A percentile compares a stretch with the other conserved stretches of the same genome.
Conservation (phyloP, 2,113 vertebrate species). For the Danionella cerebrum region DNA sequence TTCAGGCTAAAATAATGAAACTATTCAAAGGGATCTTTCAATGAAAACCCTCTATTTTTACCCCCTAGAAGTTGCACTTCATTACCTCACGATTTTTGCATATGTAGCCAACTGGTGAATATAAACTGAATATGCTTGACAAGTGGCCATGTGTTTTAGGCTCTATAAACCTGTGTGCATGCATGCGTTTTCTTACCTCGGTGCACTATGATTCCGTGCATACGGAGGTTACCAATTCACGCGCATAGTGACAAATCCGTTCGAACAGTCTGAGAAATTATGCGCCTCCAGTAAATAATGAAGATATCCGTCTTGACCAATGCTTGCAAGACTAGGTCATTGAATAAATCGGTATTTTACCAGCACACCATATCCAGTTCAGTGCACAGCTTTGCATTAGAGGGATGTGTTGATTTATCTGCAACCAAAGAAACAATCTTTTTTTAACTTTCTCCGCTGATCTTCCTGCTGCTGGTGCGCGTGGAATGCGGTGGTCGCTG, state of each 20-base stretch:
- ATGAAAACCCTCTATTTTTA: slow-evolving; percentile 28
- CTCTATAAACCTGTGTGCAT: slow-evolving; percentile 13
- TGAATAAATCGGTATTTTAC: slow-evolving; percentile 14
- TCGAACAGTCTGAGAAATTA: slow-evolving; percentile 29
- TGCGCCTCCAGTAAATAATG: slow-evolving; percentile 29
- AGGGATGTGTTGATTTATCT: slow-evolving; percentile 36
- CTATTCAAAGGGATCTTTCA: slow-evolving; percentile 40
- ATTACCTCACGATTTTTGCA: not conserved
- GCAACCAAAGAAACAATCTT: slow-evolving; percentile 45
- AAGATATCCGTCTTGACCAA: slow-evolving; percentile 47
- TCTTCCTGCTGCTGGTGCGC: slow-evolving; percentile 42
- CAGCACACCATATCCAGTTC: slow-evolving; percentile 33
- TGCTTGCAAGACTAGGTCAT: slow-evolving; percentile 28
- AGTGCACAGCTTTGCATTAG: slow-evolving; percentile 39
- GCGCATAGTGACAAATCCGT: slow-evolving; percentile 18
- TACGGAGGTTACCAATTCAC: not conserved
- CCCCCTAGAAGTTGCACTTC: slow-evolving; percentile 38
- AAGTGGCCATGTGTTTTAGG: not conserved
- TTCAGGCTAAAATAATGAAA: slow-evolving; percentile 40
- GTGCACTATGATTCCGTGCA: not conserved
- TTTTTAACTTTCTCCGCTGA: slow-evolving; percentile 56
- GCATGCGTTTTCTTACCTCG: slow-evolving; percentile 14
- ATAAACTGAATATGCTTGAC: not conserved
- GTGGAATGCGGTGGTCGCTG: slow-evolving; percentile 56
- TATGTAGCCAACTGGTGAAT: not conserved